Percentiles rank a stretch among this genome's conserved stretches.
Conservation (phyloP, 2,113 vertebrate genomes). For the Ursus arctos region DNA sequence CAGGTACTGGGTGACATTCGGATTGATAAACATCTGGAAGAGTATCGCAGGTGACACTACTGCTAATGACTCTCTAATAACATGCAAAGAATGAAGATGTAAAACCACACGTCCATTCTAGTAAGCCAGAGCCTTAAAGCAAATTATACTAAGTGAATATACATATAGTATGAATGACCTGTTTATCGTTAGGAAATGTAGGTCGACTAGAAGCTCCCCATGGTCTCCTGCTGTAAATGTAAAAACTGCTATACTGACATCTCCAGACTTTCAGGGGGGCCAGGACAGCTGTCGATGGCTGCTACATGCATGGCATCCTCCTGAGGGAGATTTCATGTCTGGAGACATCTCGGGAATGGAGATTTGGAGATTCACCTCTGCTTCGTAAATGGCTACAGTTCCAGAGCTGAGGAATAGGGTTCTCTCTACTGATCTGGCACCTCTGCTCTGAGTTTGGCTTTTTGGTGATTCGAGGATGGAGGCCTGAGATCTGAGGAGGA, state of each 20-base stretch:
- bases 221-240: background rate
- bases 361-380: background rate
- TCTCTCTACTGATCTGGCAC: background rate
- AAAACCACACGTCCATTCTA: background rate
- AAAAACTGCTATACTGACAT: background rate
- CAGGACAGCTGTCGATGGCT: background rate
- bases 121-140: background rate
- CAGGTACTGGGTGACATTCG: background rate
- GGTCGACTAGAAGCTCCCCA: background rate
- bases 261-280: background rate
- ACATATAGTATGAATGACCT: background rate
- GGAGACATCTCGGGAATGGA: background rate
- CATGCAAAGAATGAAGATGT: background rate
- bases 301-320: background rate
- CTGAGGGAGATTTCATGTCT: background rate
- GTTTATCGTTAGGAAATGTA: background rate
- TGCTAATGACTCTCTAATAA: background rate
- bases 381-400: background rate
- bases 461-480: background rate
- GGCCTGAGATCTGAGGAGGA: background rate
- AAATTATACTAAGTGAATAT: background rate
- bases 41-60: background rate
- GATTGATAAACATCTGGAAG: background rate
- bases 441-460: background rate
- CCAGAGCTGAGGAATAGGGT: background rate